Conservation (phyloP, 2,888 invertebrate genomes). For the Eubasilissa splendida region DNA sequence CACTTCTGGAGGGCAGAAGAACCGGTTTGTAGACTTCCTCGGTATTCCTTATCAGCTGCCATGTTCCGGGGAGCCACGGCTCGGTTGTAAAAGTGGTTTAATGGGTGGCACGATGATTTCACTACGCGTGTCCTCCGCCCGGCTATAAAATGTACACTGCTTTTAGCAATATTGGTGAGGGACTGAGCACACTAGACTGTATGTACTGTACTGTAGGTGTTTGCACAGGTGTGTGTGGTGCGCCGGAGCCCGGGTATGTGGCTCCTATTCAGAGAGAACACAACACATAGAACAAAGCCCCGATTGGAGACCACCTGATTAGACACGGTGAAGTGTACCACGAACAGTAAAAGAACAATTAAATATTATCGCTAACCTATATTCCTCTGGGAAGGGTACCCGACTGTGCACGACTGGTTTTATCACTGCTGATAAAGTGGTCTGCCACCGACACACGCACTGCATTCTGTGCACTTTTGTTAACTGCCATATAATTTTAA, state of each 20-base stretch:
- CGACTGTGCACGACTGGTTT: constrained; percentile 20
- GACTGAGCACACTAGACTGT: constrained; percentile 43
- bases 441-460: background rate
- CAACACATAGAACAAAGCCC: constrained; percentile 39
- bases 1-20: constrained; percentile 4
- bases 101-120: background rate
- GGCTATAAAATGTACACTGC: constrained; percentile 34
- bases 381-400: constrained; percentile 35
- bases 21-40: constrained; percentile 17
- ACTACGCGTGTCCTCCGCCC: constrained; percentile 6
- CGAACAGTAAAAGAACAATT: constrained; percentile 53
- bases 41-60: constrained; percentile 31
- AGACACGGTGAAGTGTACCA: constrained; percentile 52
- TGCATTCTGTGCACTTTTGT: constrained; percentile 4
- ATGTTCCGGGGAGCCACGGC: constrained; percentile 26
- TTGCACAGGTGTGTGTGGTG: constrained; percentile 52
- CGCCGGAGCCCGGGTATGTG: background rate
- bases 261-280: background rate
- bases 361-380: constrained; percentile 58
- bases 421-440: constrained; percentile 48
- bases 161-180: constrained; percentile 45
- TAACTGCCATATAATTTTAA: constrained; percentile 31
- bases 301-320: constrained; percentile 57
- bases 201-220: constrained; percentile 38
- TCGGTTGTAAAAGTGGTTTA: constrained; percentile 26